phyloP scores from a whole-genome alignment of 2,888 invertebrate genomes.

The Atherix ibis region DNA sequence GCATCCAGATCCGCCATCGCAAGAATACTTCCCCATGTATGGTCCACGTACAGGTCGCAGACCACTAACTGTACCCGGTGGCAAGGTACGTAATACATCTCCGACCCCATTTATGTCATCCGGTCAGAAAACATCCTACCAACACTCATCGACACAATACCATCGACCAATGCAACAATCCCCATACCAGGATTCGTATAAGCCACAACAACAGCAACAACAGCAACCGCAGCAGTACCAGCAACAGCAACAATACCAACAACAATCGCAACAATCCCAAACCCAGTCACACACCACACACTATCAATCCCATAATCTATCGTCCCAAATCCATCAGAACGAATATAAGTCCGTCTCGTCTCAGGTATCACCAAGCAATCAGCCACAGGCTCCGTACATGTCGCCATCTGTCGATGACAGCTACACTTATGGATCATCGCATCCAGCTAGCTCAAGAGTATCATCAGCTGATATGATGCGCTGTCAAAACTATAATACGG shows the following conservation, averaged over 20 bases:
- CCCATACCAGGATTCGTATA: slow-evolving; percentile 1
- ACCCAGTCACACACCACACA: background rate
- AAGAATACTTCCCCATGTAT: background rate
- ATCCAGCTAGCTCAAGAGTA: slow-evolving; percentile 3
- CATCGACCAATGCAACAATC: too few species aligned
- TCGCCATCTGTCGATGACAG: too few species aligned
- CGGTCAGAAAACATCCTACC: slow-evolving; percentile 7
- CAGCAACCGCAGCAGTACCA: slow-evolving; percentile 1
- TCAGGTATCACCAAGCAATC: too few species aligned
- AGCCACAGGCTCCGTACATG: too few species aligned
- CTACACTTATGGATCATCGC: slow-evolving; percentile 5
- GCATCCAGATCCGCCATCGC: slow-evolving; percentile 7
- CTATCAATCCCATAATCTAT: background rate
- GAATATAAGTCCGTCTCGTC: too few species aligned
- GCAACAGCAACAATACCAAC: slow-evolving; percentile 2
- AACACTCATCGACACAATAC: slow-evolving; percentile 5
- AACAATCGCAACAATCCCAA: background rate
- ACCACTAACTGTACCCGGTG: slow-evolving; percentile 10
- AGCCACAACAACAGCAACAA: background rate
- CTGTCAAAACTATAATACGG: slow-evolving; percentile 57
- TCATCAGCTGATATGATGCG: slow-evolving; percentile 14
- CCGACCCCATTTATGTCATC: slow-evolving; percentile 18
- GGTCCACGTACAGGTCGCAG: slow-evolving; percentile 1
- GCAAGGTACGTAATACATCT: slow-evolving; percentile 19
- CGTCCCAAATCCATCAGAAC: too few species aligned